Evolutionary conservation across 2,113 vertebrate genomes (phyloP), one percentile per base, ranked within the genome.

Genomic region (Macroglossus sobrinus): DNA sequence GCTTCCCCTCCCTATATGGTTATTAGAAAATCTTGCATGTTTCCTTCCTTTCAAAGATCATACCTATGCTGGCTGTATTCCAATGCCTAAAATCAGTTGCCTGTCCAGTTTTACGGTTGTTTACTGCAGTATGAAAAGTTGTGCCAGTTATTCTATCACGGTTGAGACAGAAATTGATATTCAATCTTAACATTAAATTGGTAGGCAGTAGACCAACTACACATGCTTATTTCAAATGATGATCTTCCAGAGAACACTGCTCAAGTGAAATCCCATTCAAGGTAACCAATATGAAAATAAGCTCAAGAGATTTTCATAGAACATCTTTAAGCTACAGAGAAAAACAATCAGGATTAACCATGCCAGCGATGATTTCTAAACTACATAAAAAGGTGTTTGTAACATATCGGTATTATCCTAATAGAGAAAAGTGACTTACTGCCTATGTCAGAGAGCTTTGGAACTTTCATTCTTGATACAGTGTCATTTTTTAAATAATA

Each of bases 261-360:
- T 94, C 68, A 89, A 64, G 40, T 66, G 10, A 94, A 93, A 72
- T 76, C 13, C 35, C 57, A 66, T 75, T 80, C 45, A 80, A 75
- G 40, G 35, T 68, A 86, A 75, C 19, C 33, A 57, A 91, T 15
- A 72, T 15, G 61, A 95, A 97, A 45, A 72, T 2, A 61, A 71
- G 18, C 12, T 91, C n/a, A 89, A 78, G 55, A 47, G 35, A 33
- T 38, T 69, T 85, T 96, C 28, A 95, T 26, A 75, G 43, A 74
- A 33, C 4, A 93, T 33, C 45, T 28, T 82, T 95, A 95, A 82
- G 63, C 3, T 4, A 59, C 4, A 93, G 40, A 82, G 22, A 93
- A 84, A 97, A 96, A 94, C 1, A 93, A 24, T 90, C 92, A 93
- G 75, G 71, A 22, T 33, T 94, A 89, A n/a, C 76, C 15, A 92